phyloP scores from a whole-genome alignment of 2,113 vertebrate species.

The Actenoides lindsayi region DNA sequence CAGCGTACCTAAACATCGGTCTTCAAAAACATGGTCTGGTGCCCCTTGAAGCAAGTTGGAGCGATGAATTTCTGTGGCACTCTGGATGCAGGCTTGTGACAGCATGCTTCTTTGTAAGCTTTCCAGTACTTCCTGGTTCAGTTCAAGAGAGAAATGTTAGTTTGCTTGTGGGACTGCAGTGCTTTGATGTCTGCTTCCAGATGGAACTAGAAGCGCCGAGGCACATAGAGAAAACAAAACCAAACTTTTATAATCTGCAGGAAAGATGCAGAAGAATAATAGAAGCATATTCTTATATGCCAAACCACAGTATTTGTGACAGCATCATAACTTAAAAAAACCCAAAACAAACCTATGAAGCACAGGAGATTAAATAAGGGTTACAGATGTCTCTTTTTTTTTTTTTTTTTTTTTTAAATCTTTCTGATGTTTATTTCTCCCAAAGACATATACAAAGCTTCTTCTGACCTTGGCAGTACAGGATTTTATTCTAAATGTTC shows the following conservation, averaged over 20 bases:
- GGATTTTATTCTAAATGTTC: background rate
- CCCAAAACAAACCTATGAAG: background rate
- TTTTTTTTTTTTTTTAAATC: background rate
- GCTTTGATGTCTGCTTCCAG: slow-evolving; percentile 59
- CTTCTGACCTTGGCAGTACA: background rate
- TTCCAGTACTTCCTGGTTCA: slow-evolving; percentile 24
- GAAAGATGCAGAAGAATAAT: slow-evolving; percentile 56
- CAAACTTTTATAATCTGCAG: background rate
- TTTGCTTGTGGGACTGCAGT: background rate
- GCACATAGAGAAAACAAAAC: slow-evolving; percentile 41
- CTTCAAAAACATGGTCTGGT: background rate
- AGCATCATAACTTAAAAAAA: background rate
- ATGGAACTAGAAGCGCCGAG: slow-evolving; percentile 33
- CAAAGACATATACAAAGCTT: background rate
- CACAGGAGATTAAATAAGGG: background rate
- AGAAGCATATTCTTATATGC: background rate
- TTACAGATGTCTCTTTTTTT: background rate
- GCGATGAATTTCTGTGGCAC: rapidly evolving
- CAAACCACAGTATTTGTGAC: background rate
- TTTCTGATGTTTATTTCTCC: background rate
- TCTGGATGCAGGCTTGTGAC: background rate
- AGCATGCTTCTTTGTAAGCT: background rate
- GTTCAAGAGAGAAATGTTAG: slow-evolving; percentile 20
- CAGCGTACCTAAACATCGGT: background rate
- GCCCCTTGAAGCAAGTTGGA: background rate